These are phyloP conservation scores for Rhagoletis zephyria DNA, from an alignment of 1,140 invertebrate species.

Conservation along the genomic window DNA sequence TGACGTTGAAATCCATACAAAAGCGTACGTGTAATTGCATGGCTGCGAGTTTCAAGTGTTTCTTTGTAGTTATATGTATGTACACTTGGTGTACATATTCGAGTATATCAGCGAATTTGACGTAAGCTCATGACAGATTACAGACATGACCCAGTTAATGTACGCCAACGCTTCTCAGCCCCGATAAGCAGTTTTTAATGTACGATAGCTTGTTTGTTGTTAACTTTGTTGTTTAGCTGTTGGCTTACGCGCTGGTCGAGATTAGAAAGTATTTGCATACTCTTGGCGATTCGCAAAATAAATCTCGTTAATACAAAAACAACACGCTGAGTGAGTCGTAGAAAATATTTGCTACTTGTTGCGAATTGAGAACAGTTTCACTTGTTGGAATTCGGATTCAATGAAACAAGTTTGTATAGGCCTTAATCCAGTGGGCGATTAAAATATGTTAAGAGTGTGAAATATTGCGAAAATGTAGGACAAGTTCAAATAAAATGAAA, in stretches of 20 bases:
- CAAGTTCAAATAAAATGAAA: conserved; percentile 25
- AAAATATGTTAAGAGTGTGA: not conserved
- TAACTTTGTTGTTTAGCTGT: not conserved
- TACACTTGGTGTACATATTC: not conserved
- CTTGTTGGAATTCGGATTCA: conserved; percentile 34
- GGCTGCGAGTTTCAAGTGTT: not conserved
- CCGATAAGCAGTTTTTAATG: conserved; percentile 24
- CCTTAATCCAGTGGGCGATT: conserved; percentile 46
- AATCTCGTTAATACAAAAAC: conserved; percentile 6
- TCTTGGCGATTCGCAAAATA: conserved; percentile 10
- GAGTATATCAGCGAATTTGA: not conserved
- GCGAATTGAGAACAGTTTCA: conserved; percentile 41
- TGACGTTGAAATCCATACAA: not conserved
- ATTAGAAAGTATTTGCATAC: conserved; percentile 39
- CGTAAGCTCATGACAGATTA: conserved; percentile 32
- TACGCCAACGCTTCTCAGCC: conserved; percentile 12
- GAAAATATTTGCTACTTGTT: not conserved
- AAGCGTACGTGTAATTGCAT: not conserved
- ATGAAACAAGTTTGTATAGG: conserved; percentile 33
- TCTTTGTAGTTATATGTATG: not conserved
- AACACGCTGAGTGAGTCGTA: not conserved
- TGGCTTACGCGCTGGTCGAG: not conserved
- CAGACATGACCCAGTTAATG: conserved; percentile 40
- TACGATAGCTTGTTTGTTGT: not conserved
- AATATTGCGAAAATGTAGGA: not conserved